Conservation (phyloP, 2,113 vertebrate genomes). For the Dipodomys ordii region DNA sequence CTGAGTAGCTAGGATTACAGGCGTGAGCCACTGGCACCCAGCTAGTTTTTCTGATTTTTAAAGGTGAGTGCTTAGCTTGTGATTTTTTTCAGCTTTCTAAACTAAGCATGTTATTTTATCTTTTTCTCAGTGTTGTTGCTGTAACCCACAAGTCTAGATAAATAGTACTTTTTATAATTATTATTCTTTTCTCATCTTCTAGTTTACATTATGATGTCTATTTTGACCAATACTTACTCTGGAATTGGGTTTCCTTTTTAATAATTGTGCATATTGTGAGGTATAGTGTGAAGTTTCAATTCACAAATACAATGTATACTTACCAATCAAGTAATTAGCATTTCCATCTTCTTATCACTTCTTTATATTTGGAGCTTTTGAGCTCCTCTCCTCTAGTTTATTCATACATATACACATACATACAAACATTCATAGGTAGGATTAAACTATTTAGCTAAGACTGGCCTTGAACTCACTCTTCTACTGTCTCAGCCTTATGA, state of each 20-base stretch:
- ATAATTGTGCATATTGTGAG: not conserved
- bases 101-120: not conserved
- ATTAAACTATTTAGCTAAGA: not conserved
- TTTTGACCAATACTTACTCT: not conserved
- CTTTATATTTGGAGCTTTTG: too few species aligned
- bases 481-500: not conserved
- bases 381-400: not conserved
- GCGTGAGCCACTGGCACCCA: too few species aligned
- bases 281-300: not conserved
- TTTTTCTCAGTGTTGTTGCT: not conserved
- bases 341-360: not conserved
- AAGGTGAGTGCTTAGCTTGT: not conserved
- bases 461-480: not conserved
- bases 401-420: too few species aligned
- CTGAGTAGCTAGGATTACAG: too few species aligned
- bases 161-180: not conserved
- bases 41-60: not conserved
- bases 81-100: constrained; percentile 24
- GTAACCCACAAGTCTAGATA: fast-evolving
- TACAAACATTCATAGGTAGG: not conserved
- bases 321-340: not conserved
- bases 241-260: not conserved
- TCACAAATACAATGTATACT: not conserved
- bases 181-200: not conserved
- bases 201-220: not conserved